Base-by-base conservation (phyloP, 53 echinoderm and acorn worm genomes). In the Apostichopus leukothele region DNA sequence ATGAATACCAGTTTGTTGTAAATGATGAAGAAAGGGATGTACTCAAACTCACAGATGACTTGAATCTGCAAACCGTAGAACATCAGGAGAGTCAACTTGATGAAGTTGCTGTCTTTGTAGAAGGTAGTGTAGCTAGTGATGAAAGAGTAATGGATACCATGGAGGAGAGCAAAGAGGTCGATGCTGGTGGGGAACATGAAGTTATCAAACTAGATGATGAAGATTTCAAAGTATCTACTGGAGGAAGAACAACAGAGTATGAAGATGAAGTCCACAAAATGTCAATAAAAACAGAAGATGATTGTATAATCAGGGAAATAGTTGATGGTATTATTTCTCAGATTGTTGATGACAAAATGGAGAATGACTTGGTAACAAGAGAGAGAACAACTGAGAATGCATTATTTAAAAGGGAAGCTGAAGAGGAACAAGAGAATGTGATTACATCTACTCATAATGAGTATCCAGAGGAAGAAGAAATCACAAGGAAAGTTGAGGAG, bases 1-100 rank as follows among this genome's bases (percentile, higher is more conserved):
- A 76, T 14, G 10, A 76, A 52, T 76, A 76, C 77, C 77, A 76
- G 12, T 76, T 76, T 76, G 20, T 11, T 52, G 50, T 76, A 39
- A 76, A 52, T 76, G 77, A 76, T 76, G 77, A 16, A 76, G 10
- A 27, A 25, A 27, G 20, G 6, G 20, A 71, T n/a, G 20, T 5
- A 6, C 6, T 71, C 16, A n/a, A 71, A 19, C 18, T 18, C n/a
- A 71, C 20, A 6, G 16, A 18, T 71, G 16, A 13, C 71, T n/a
- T 5, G 6, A 18, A 13, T n/a, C 16, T 16, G 3, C 71, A 19
- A 71, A 18, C 13, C 5, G 5, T 71, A 1, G 18, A 71, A 71
- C 20, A 6, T 71, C 3, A 71, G 71, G 20, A 5, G 20, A 18
- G 6, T 71, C 14, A 71, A 71, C 6, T 71, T 19, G n/a, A 71